Conservation (phyloP, 2,797 vertebrate species). For the Chelidonichthys spinosus region DNA sequence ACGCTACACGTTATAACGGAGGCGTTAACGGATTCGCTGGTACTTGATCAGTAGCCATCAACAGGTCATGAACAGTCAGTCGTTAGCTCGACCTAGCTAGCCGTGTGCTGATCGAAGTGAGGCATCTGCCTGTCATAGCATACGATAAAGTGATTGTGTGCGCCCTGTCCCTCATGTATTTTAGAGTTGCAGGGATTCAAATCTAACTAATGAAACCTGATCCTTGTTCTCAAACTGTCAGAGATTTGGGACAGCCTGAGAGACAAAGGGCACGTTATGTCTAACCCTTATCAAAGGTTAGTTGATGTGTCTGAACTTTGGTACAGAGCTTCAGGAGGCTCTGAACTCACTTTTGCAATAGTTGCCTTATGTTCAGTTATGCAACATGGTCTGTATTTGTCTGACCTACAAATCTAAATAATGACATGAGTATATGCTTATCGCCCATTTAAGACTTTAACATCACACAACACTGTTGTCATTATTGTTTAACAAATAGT, state of each 20-base stretch:
- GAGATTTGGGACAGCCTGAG: background rate
- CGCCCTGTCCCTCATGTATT: background rate
- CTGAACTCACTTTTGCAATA: slow-evolving; percentile 64
- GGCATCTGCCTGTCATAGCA: background rate
- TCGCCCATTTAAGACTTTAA: background rate
- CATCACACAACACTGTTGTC: background rate
- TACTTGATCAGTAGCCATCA: background rate
- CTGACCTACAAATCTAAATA: slow-evolving; percentile 39
- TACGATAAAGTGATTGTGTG: background rate
- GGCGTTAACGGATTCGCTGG: background rate
- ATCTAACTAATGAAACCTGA: background rate
- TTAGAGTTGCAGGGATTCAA: background rate
- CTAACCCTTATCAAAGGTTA: slow-evolving; percentile 54
- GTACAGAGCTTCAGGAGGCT: slow-evolving; percentile 60
- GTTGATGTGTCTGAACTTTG: slow-evolving; percentile 71
- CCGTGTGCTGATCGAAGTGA: slow-evolving; percentile 2
- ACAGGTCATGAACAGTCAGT: background rate
- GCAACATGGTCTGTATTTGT: slow-evolving; percentile 63
- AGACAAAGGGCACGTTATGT: slow-evolving; percentile 18
- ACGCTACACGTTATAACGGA: background rate
- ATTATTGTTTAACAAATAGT: background rate
- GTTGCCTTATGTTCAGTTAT: slow-evolving; percentile 60
- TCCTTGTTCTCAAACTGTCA: background rate
- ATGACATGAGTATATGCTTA: background rate
- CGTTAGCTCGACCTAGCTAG: background rate